Evolutionary conservation across 2,113 vertebrate genomes (phyloP), one percentile per base, ranked within the genome.

Genomic region (Percopsis transmontana): DNA sequence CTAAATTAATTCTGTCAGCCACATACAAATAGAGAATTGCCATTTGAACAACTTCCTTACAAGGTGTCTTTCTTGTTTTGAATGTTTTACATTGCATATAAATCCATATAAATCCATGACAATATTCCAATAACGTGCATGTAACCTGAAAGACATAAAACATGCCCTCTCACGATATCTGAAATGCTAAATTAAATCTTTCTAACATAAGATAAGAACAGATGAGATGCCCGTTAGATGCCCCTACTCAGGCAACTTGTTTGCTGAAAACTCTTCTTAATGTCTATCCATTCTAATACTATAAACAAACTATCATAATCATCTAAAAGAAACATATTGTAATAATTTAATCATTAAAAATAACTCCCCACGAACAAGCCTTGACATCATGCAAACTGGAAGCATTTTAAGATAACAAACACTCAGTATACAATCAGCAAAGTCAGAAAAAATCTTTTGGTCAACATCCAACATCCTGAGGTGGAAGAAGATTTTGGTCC

Each of bases 401-500:
- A 77, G 77, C 23, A 58, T 51, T 54, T 69, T 19, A 45, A 57
- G 54, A 21, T 24, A 57, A 61, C 61, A 68, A 38, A 27, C 7
- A 52, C 61, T 10, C 19, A 45, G 2, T 33, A 50, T 53, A 77
- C 23, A 38, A 64, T 57, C 57, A 59, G 62, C 52, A 59, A 8
- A 53, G 19, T 65, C 20, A 39, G 5, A 58, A 19, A 42, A 18
- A 67, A 44, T 55, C 50, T 75, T 85, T 78, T 83, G 72, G 72
- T 86, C 82, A 57, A 52, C 66, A 68, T 39, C 65, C 65, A 83
- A 65, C 66, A 83, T 83, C 84, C 86, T 85, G 84, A 90, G 85
- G 55, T 77, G 74, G 60, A 82, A 63, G 60, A 64, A 80, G 20
- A 5, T 75, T 83, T 87, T 85, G 76, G 85, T 86, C 85, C 78